These are phyloP conservation scores for Chrosomus eos DNA, from an alignment of 2,797 vertebrate genomes.

Conservation along the genomic window DNA sequence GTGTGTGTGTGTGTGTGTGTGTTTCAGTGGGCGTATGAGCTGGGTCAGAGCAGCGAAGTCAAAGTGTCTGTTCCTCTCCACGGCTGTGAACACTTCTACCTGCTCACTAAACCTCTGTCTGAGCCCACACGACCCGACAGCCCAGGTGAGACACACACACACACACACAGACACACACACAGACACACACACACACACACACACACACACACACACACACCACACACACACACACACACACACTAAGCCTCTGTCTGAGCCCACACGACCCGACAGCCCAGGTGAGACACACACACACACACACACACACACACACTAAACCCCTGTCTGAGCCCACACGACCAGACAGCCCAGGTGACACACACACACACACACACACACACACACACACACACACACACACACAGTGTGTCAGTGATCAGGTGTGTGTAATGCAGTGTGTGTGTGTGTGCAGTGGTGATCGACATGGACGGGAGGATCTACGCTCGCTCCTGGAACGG, in stretches of 20 bases:
- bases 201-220: too few relatives aligned
- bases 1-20: neutral
- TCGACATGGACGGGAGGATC: conserved; percentile 95
- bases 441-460: conserved; percentile 76
- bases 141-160: too few relatives aligned
- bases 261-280: too few relatives aligned
- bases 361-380: neutral
- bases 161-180: too few relatives aligned
- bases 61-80: conserved; percentile 94
- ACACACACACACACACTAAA: conserved; percentile 74
- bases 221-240: too few relatives aligned
- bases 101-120: conserved; percentile 89
- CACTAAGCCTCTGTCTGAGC: too few relatives aligned
- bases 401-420: too few relatives aligned
- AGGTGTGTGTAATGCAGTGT: neutral
- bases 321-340: conserved; percentile 82
- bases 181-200: too few relatives aligned
- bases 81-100: conserved; percentile 98
- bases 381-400: neutral
- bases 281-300: too few relatives aligned
- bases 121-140: neutral
- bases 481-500: conserved; percentile 93
- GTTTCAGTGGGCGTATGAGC: conserved; percentile 94
- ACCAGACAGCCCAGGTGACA: conserved; percentile 84
- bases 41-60: conserved; percentile 90